Evolutionary conservation across 2,888 invertebrate genomes (phyloP), one percentile per base, ranked within the genome.

Genomic region (Drosophila infuscata): DNA sequence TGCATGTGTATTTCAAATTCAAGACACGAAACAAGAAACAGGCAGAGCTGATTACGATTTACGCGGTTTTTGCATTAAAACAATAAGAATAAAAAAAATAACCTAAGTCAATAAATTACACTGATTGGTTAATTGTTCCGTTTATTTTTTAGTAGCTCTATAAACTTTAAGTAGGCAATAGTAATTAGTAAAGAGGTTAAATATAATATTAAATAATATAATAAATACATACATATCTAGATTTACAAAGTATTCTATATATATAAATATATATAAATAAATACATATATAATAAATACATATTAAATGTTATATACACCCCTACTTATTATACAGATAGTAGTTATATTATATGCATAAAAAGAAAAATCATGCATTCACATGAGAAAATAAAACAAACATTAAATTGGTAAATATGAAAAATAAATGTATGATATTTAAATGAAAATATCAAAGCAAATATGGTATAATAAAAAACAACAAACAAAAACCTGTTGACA

Each of bases 81-180:
- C 29, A 38, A 38, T 38, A 46, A 15, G 43, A 20, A 29, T 7
- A 56, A n/a, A 29, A n/a, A 29, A 38, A 46, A 33, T 62, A 52
- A 60, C 41, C 51, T 61, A 64, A 63, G 57, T 77, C 57, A 64
- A 63, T 76, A 72, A 46, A 49, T 64, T 63, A 67, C 46, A 51
- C 62, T 59, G 65, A 75, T 78, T 75, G 77, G 77, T 75, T 79
- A 79, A 79, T 65, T 75, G 78, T 78, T 78, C 76, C 78, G 76
- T 64, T 71, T 64, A 67, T 52, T 59, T 56, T 71, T 74, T 59
- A 71, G 30, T 68, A 57, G 49, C 43, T 68, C 46, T 64, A 41
- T 60, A 51, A 52, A 41, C 51, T 36, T 30, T 77, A 70, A 66
- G 60, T 70, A 78, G 74, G 9, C 12, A 65, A 46, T 25, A 46